Base-by-base conservation (phyloP, 2,888 invertebrate genomes). In the Octodonta nipae region DNA sequence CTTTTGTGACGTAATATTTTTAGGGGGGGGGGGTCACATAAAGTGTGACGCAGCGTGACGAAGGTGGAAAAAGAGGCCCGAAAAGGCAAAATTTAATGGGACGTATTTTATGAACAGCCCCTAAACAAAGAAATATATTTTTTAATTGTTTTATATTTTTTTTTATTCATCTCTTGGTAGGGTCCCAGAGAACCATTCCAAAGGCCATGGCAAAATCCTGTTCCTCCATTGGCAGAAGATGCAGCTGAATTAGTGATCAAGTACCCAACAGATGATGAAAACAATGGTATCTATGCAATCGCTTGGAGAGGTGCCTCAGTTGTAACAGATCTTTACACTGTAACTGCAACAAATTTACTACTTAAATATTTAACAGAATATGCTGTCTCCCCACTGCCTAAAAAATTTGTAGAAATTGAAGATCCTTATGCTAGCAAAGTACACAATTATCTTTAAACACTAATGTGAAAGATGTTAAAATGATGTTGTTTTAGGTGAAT, bases 221-320 rank as follows among this genome's bases (percentile, higher is more conserved):
- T 83, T 2, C 78, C 82, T 0, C 74, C 78, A 1, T 54, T 77
- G 4, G 32, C 42, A 12, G 63, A 70, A 3, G 68, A 11, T 7
- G 73, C 72, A 15, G 58, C 67, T 10, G 68, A 73, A 36, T 63
- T 73, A 26, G 65, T 68, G 13, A 56, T 76, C 2, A 66, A 64
- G 32, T 89, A 82, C 67, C 83, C 88, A 0, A 77, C 82, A n/a
- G 86, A 87, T 54, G 80, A 82, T 39, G 84, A 83, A 54, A 78
- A 77, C 41, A 78, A 79, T 59, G 88, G 88, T 6, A 67, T 85
- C 56, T 80, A 84, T 32, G 58, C 71, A 37, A 69, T 81, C 36
- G 83, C 76, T 0, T 89, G 85, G 82, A 68, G 86, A 38, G 88
- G 88, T 2, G 85, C 89, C 12, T 69, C 71, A 0, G 70, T 68